Percentiles rank a stretch among this genome's conserved stretches.
phyloP scores from a whole-genome alignment of 2,797 vertebrate species.

The Acanthornis magna region DNA sequence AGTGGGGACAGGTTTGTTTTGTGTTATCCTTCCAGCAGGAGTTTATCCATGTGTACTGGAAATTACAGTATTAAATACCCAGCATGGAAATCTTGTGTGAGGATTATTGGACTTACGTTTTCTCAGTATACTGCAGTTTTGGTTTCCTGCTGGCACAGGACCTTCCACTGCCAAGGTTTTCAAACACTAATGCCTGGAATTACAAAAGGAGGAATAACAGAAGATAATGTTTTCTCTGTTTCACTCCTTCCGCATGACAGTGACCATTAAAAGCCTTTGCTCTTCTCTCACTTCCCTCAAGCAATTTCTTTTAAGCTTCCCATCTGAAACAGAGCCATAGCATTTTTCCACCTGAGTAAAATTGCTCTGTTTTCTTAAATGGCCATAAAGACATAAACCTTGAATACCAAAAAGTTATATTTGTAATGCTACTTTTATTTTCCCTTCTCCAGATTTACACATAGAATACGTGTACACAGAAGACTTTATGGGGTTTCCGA shows the following conservation, averaged over 20 bases:
- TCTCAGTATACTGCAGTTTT: neutral
- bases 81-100: conserved; percentile 29
- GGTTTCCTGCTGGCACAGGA: conserved; percentile 6
- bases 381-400: neutral
- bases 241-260: neutral
- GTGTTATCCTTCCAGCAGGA: conserved; percentile 9
- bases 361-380: neutral
- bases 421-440: neutral
- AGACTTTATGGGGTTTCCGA: neutral
- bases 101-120: conserved; percentile 38
- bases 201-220: neutral
- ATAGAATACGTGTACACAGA: neutral
- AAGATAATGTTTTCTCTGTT: neutral
- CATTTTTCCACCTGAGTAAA: neutral
- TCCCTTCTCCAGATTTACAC: neutral
- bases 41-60: conserved; percentile 28
- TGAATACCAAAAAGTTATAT: neutral
- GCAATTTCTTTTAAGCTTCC: neutral
- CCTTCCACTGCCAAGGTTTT: conserved; percentile 18
- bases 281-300: neutral
- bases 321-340: neutral
- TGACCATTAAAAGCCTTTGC: neutral
- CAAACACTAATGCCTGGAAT: conserved; percentile 7
- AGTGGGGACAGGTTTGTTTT: conserved; percentile 15
- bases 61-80: conserved; percentile 37